Evolutionary conservation across 2,797 vertebrate species (phyloP).

Genomic region (Cuculus canorus): DNA sequence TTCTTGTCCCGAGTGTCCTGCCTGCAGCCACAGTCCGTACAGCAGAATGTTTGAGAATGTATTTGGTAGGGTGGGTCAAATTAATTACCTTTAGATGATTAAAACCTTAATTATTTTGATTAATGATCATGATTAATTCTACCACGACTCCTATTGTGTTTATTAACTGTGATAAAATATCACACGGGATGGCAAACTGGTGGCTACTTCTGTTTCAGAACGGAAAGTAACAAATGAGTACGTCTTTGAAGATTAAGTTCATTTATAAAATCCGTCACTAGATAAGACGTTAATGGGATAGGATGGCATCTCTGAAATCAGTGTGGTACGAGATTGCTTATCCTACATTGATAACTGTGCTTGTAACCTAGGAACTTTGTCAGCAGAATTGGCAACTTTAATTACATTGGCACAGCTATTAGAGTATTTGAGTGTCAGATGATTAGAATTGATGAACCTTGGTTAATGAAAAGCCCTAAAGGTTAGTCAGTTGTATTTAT

Average conservation of each 20-base stretch:
- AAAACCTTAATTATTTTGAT: constrained; percentile 64
- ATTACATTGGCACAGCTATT: constrained; percentile 45
- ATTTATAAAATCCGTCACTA: constrained; percentile 35
- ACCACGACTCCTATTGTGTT: background rate
- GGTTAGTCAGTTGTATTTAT: constrained; percentile 56
- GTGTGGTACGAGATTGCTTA: constrained; percentile 12
- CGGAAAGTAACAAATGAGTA: constrained; percentile 38
- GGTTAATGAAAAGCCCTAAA: constrained; percentile 65
- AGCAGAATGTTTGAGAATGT: background rate
- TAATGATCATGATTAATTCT: constrained; percentile 43
- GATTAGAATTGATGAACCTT: constrained; percentile 60
- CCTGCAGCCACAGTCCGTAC: background rate
- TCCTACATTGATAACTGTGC: constrained; percentile 28
- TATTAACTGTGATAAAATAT: constrained; percentile 50
- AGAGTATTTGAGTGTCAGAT: background rate
- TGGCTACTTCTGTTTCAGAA: background rate
- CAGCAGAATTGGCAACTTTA: constrained; percentile 55
- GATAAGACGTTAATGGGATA: constrained; percentile 9
- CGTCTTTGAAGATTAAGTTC: constrained; percentile 29
- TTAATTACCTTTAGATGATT: constrained; percentile 68
- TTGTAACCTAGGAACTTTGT: constrained; percentile 52
- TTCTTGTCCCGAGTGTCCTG: background rate
- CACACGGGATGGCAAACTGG: background rate
- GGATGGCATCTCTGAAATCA: background rate
- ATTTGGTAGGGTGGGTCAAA: constrained; percentile 48